These are phyloP conservation scores for Wasmannia auropunctata DNA, from an alignment of 1,140 invertebrate species.

Conservation along the genomic window DNA sequence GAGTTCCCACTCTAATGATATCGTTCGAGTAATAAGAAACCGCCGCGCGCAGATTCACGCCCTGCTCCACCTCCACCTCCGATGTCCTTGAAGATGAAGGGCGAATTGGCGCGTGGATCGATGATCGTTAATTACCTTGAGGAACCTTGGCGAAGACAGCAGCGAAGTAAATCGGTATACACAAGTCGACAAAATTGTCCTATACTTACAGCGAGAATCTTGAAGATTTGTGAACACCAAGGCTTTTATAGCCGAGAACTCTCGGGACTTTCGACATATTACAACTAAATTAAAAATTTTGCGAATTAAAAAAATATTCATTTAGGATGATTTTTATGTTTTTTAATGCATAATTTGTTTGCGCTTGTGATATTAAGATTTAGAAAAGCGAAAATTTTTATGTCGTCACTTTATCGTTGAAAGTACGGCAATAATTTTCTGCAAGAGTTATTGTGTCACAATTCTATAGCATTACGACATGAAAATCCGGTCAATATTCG, in stretches of 20 bases:
- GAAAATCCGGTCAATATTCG: neutral
- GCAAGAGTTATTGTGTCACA: neutral
- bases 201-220: neutral
- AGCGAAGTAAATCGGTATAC: conserved; percentile 1
- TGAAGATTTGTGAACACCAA: neutral
- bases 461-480: neutral
- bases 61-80: conserved; percentile 1
- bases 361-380: neutral
- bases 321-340: neutral
- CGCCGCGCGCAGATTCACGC: conserved; percentile 3
- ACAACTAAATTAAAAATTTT: neutral
- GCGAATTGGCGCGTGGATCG: conserved; percentile 37
- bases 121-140: conserved; percentile 46
- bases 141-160: neutral
- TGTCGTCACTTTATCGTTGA: neutral
- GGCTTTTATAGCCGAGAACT: neutral
- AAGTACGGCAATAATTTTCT: neutral
- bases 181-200: neutral
- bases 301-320: neutral
- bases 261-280: neutral
- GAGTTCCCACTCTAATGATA: conserved; percentile 65
- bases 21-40: conserved; percentile 61
- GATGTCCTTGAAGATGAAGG: conserved; percentile 41
- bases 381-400: neutral
- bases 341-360: neutral